phyloP scores from a whole-genome alignment of 2,888 invertebrate species.

The Drosophila melanosoma region DNA sequence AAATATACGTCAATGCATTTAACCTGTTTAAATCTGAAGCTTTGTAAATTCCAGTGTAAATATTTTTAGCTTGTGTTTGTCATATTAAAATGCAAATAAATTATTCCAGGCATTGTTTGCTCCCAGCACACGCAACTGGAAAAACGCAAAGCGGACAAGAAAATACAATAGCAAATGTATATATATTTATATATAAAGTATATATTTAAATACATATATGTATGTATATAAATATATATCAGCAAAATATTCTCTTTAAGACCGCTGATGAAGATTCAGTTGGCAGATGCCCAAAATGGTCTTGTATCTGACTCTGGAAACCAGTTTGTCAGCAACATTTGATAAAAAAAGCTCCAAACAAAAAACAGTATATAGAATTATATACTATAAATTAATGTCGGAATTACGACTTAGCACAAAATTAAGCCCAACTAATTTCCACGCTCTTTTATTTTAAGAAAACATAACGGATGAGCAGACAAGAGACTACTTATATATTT shows the following conservation, averaged over 20 bases:
- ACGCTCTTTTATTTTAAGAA: background rate
- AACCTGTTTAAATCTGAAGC: slow-evolving; percentile 4
- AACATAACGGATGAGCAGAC: background rate
- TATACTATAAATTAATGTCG: slow-evolving; percentile 2
- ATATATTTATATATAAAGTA: too few species aligned
- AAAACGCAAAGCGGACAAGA: slow-evolving; percentile 2
- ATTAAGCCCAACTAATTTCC: background rate
- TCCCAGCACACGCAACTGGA: slow-evolving; percentile 1
- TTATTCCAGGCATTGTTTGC: slow-evolving; percentile 10
- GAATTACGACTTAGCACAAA: slow-evolving; percentile 2
- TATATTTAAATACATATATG: background rate
- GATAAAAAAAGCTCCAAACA: slow-evolving; percentile 1
- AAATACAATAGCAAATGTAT: background rate
- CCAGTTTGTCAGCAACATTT: slow-evolving; percentile 7
- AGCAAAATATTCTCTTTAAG: slow-evolving; percentile 4
- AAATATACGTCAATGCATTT: slow-evolving; percentile 11
- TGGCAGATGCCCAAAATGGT: slow-evolving; percentile 14
- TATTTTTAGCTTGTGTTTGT: slow-evolving; percentile 6
- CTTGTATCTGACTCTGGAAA: slow-evolving; percentile 4
- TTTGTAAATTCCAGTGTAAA: background rate
- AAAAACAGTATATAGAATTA: background rate
- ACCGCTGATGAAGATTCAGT: slow-evolving; percentile 14
- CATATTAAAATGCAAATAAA: slow-evolving; percentile 21
- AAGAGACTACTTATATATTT: background rate
- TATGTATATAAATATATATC: background rate